Evolutionary conservation across 2,797 vertebrate genomes (phyloP).

Genomic region (Champsocephalus gunnari): DNA sequence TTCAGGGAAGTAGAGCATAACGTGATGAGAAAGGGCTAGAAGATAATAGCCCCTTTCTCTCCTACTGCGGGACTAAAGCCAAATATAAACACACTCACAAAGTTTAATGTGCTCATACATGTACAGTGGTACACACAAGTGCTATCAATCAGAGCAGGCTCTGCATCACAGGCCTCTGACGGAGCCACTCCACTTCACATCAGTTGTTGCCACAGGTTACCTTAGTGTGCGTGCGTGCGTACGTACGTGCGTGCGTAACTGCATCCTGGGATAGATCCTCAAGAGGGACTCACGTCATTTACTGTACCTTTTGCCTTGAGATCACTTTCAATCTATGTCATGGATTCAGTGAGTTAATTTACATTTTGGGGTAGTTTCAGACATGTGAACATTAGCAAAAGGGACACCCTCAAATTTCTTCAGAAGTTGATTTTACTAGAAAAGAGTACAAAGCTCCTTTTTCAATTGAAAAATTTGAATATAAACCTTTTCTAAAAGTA

Average conservation of each 20-base stretch:
- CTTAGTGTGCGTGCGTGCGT: constrained; percentile 21
- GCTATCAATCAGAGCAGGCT: constrained; percentile 43
- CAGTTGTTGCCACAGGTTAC: constrained; percentile 43
- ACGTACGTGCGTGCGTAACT: neutral
- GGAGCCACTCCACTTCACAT: constrained; percentile 39
- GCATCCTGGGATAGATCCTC: neutral
- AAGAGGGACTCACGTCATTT: neutral
- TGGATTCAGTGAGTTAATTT: too few relatives aligned
- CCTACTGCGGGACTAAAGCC: neutral
- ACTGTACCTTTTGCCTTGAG: too few relatives aligned
- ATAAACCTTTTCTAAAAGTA: too few relatives aligned
- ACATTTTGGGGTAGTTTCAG: too few relatives aligned
- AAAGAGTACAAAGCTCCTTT: too few relatives aligned
- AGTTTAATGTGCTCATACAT: neutral
- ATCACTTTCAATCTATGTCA: too few relatives aligned
- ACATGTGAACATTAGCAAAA: too few relatives aligned
- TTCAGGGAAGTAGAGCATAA: constrained; percentile 27
- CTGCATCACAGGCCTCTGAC: constrained; percentile 21
- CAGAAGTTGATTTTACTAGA: too few relatives aligned
- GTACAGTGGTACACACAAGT: constrained; percentile 19
- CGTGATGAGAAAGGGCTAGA: constrained; percentile 7
- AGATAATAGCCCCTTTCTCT: constrained; percentile 25
- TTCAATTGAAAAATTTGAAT: too few relatives aligned
- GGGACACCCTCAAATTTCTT: too few relatives aligned
- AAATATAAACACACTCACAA: constrained; percentile 4